Evolutionary conservation across 2,797 vertebrate genomes (phyloP).

Genomic region (Muscicapa striata): DNA sequence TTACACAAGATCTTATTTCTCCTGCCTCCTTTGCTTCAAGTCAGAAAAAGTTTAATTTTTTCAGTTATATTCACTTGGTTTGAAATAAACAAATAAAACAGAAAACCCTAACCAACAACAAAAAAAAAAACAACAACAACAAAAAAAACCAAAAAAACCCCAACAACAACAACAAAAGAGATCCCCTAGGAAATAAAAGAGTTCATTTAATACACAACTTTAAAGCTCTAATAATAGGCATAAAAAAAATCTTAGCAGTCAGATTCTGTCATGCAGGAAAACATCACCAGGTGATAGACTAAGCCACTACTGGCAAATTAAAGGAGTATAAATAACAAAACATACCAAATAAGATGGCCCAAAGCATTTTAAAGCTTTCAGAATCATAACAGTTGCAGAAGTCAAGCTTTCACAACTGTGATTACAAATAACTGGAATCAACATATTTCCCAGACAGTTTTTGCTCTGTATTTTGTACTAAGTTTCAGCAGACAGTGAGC

Average conservation of each 20-base stretch:
- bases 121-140: not conserved
- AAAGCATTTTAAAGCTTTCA: not conserved
- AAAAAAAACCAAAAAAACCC: no score
- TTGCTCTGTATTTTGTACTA: not conserved
- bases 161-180: not conserved
- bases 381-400: not conserved
- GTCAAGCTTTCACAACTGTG: not conserved
- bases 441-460: not conserved
- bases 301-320: not conserved
- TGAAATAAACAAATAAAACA: not conserved
- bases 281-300: not conserved
- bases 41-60: not conserved
- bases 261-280: not conserved
- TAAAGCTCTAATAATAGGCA: not conserved
- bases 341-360: not conserved
- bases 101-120: not conserved
- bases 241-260: not conserved
- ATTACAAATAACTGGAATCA: not conserved
- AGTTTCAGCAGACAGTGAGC: not conserved
- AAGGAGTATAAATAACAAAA: not conserved
- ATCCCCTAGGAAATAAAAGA: not conserved
- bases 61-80: not conserved
- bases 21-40: not conserved
- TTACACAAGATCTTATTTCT: not conserved
- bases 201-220: not conserved